phyloP scores from a whole-genome alignment of 2,888 invertebrate genomes.

The Chloromyia formosa region DNA sequence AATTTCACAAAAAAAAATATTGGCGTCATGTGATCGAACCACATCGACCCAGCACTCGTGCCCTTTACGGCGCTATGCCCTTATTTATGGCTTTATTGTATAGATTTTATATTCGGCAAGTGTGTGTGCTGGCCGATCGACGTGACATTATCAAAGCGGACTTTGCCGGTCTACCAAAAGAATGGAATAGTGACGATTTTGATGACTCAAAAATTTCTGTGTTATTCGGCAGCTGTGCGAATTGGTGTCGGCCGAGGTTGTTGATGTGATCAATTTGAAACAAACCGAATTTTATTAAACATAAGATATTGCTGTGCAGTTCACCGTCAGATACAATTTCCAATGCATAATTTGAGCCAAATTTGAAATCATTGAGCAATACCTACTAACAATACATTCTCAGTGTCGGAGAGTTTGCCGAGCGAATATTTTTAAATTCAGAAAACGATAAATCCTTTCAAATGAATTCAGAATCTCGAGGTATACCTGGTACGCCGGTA shows the following conservation, averaged over 20 bases:
- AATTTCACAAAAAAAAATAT: no score
- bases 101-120: no score
- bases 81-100: no score
- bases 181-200: conserved; percentile 71
- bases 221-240: conserved; percentile 63
- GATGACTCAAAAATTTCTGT: conserved; percentile 45
- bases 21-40: no score
- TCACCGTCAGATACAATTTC: conserved; percentile 80
- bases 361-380: conserved; percentile 84
- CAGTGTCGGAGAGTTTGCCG: conserved; percentile 94
- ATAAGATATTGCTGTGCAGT: conserved; percentile 75
- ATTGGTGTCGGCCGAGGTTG: conserved; percentile 71
- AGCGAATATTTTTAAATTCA: conserved; percentile 84
- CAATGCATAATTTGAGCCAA: conserved; percentile 81
- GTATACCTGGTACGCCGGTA: conserved; percentile 82
- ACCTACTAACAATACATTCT: conserved; percentile 91
- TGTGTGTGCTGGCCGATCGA: conserved; percentile 75
- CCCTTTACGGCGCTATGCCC: no score
- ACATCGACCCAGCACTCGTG: no score
- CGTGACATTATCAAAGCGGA: conserved; percentile 85
- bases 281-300: conserved; percentile 73
- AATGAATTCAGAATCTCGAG: conserved; percentile 57
- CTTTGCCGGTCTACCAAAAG: conserved; percentile 79
- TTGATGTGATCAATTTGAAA: conserved; percentile 91
- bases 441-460: conserved; percentile 51